phyloP scores from a whole-genome alignment of 2,113 vertebrate genomes.

The Cervus canadensis region DNA sequence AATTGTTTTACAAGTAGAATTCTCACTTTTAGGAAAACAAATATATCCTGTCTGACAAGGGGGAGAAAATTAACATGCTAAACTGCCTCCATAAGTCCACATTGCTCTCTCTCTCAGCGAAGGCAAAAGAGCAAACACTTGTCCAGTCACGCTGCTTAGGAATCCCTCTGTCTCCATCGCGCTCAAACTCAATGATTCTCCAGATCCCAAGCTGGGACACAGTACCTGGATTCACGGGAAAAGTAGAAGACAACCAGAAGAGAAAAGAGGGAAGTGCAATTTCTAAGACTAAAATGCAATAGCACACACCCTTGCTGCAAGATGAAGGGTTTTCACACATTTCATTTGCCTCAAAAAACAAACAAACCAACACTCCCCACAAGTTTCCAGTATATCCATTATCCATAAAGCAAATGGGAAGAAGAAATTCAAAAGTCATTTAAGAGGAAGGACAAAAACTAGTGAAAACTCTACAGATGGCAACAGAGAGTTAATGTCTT shows the following conservation, averaged over 20 bases:
- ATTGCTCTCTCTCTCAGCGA: background rate
- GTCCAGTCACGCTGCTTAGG: fast-evolving
- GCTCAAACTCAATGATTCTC: background rate
- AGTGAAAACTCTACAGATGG: background rate
- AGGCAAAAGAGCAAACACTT: background rate
- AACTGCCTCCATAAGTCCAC: background rate
- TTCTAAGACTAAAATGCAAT: background rate
- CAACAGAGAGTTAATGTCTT: constrained; percentile 44
- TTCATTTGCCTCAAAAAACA: background rate
- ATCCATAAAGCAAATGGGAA: background rate
- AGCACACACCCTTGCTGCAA: background rate
- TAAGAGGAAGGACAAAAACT: background rate
- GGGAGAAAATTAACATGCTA: background rate
- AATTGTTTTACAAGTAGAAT: background rate
- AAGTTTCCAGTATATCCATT: background rate
- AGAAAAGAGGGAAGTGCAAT: background rate
- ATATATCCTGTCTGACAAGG: background rate
- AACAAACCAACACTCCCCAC: background rate
- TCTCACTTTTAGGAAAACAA: background rate
- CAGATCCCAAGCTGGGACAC: background rate
- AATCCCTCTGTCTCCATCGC: background rate
- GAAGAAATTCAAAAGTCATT: background rate
- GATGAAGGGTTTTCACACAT: background rate
- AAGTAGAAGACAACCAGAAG: background rate
- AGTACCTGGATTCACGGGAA: background rate